Conservation (phyloP, 2,797 vertebrate genomes). For the Ctenopoma kingsleyae region DNA sequence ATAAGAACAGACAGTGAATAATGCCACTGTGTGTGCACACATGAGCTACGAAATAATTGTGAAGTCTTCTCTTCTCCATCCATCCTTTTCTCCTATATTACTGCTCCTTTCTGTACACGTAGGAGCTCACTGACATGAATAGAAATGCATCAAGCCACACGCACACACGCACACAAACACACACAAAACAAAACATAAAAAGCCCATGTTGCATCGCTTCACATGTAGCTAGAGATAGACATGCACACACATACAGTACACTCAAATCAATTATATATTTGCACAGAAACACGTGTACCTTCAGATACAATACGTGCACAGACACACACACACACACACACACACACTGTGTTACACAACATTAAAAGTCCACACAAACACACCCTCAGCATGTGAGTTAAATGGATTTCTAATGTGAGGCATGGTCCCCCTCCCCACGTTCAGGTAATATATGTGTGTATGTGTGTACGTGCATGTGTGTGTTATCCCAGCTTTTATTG, state of each 20-base stretch:
- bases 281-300: constrained; percentile 6
- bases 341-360: constrained; percentile 12
- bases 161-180: not conserved
- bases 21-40: not conserved
- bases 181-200: constrained; percentile 6
- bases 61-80: constrained; percentile 25
- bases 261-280: constrained; percentile 28
- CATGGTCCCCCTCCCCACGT: constrained; percentile 8
- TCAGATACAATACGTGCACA: constrained; percentile 5
- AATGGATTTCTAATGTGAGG: constrained; percentile 61
- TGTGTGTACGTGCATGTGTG: constrained; percentile 7
- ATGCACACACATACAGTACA: not conserved
- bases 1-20: constrained; percentile 52
- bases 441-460: constrained; percentile 1
- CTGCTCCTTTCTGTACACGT: constrained; percentile 2
- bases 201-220: not conserved
- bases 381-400: constrained; percentile 15
- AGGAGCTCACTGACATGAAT: constrained; percentile 22
- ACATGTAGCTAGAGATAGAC: constrained; percentile 10
- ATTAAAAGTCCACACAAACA: constrained; percentile 13
- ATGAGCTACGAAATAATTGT: constrained; percentile 35
- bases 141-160: constrained; percentile 7
- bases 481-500: constrained; percentile 44
- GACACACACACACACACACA: constrained; percentile 13
- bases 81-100: constrained; percentile 5